Evolutionary conservation across 2,113 vertebrate genomes (phyloP), one percentile per base, ranked within the genome.

Genomic region (Dicaeum eximium): DNA sequence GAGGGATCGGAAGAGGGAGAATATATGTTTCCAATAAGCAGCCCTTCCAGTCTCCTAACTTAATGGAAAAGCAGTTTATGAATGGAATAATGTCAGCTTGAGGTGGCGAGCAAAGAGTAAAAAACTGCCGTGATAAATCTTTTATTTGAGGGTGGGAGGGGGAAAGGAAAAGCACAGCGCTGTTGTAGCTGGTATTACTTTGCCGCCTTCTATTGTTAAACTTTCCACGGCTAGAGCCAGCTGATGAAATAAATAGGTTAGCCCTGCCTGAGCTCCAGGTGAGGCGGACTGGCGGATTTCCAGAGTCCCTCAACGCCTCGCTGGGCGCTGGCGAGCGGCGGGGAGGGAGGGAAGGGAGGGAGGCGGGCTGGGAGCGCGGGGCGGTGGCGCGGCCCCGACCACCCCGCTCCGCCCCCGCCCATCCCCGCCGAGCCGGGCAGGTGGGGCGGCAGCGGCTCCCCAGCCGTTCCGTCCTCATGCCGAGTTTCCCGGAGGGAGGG

Each of bases 121-220:
- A 81, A 82, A 88, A 60, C 35, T 57, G 35, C 75, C 12, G 54
- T 70, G 54, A 30, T 90, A 24, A 73, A 48, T 86, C 51, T 94
- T 86, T 83, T 88, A n/a, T 85, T 94, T 48, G 15, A 23, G 37
- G 30, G 6, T 21, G n/a, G 27, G 24, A 44, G 42, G 38, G 73
- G 60, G 69, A 38, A 33, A 57, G 38, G 53, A 20, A 20, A 72
- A 65, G 38, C 78, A 53, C 61, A 25, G 35, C 58, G 13, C 48
- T 91, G 60, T 24, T 65, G 60, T 74, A 84, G 24, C 80, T 38
- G 64, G 8, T 62, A 14, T 11, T 80, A 73, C 75, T 93, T 88
- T 86, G 66, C 70, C 90, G 85, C 73, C 22, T 96, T 74, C 77
- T 79, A 79, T 92, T 82, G 74, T 91, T 97, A 95, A 98, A 98